Percentiles rank a stretch among this genome's conserved stretches.
These are phyloP conservation scores for Tetramorium alpestre DNA, from an alignment of 1,140 invertebrate species.

Conservation along the genomic window DNA sequence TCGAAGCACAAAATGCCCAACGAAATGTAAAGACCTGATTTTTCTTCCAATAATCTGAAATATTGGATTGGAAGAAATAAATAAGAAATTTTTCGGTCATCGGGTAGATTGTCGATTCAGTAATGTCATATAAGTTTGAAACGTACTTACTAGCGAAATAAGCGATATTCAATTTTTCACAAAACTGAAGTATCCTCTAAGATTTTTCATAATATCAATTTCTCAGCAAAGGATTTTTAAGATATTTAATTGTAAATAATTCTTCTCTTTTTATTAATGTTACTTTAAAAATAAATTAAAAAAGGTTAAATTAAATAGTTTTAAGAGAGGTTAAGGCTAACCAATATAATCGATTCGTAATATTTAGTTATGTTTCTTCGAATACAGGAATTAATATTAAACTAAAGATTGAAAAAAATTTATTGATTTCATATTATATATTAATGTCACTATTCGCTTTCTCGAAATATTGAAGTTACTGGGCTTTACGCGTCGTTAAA, in stretches of 20 bases:
- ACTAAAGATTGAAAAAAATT: not conserved
- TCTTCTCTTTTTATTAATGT: not conserved
- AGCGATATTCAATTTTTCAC: not conserved
- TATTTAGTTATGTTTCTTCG: not conserved
- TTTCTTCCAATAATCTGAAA: constrained; percentile 10
- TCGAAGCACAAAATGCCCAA: not conserved
- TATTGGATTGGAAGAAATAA: constrained; percentile 22
- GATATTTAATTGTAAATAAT: not conserved
- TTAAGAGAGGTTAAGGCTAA: not conserved
- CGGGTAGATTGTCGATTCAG: not conserved
- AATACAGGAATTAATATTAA: not conserved
- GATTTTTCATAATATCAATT: not conserved
- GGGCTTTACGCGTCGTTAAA: constrained; percentile 24
- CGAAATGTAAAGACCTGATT: not conserved
- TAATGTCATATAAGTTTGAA: not conserved
- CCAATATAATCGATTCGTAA: not conserved
- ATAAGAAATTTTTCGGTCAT: constrained; percentile 26
- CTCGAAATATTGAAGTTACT: constrained; percentile 32
- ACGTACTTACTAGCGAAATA: not conserved
- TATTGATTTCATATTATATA: not conserved
- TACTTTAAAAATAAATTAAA: not conserved
- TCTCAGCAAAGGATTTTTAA: not conserved
- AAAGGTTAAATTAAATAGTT: not conserved
- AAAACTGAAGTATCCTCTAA: not conserved
- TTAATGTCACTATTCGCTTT: not conserved